Base-by-base conservation (phyloP, 2,113 vertebrate genomes). In the Tachuris rubrigastra region DNA sequence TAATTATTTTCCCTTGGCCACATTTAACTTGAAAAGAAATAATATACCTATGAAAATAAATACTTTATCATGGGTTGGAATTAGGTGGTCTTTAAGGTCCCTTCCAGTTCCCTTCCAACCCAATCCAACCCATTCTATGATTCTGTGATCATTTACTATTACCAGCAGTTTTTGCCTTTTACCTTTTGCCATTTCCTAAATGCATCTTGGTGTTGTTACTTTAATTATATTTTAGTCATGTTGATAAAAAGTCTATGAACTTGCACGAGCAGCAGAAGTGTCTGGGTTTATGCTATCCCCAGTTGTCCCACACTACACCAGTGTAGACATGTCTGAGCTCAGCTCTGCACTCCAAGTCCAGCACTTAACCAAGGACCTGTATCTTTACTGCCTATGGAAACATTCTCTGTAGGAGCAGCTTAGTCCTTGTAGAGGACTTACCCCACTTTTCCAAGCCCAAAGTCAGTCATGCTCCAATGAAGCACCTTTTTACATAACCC, bases 1-100 rank as follows among this genome's bases (percentile, higher is more conserved):
- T 73, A 95, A 83, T 96, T 94, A 78, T 92, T 82, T 92, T 46
- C 88, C 53, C 12, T 8, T 66, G 76, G 92, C 42, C 62, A 63
- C 49, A 67, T 86, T 92, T 90, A 94, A 92, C 52, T 60, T 74
- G n/a, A 72, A 77, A 87, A 25, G 85, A 96, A 95, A 95, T 71
- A 79, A 80, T 53, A 71, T 52, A 87, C 39, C 41, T 87, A 35
- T 24, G 55, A 85, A 96, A 95, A 75, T 7, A 95, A 71, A 74
- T 81, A 83, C 17, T 59, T 94, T 53, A 22, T 49, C 25, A 28
- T 42, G 35, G 3, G 4, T 37, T 69, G 41, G 31, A 83, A 63
- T 21, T 9, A 76, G 21, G 19, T 19, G 30, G 41, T 41, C n/a
- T 55, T 90, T 76, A 63, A 62, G 68, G 53, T 49, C 44, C 12